These are phyloP conservation scores for Anthonomus grandis DNA, from an alignment of 1,140 invertebrate species.

Conservation along the genomic window DNA sequence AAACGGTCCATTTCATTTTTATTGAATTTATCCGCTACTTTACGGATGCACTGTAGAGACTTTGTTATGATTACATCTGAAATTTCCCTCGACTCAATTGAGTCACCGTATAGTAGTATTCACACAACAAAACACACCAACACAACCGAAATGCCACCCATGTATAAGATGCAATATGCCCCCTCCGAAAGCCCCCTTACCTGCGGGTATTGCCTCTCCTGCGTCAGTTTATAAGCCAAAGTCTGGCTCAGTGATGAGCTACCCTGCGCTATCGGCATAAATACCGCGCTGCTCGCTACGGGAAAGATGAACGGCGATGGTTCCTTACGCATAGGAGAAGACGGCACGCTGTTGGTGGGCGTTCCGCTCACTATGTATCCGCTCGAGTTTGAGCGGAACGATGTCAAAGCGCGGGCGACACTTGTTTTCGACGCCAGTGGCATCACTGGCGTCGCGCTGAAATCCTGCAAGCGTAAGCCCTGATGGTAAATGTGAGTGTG, in stretches of 20 bases:
- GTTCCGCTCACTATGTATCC: conserved; percentile 44
- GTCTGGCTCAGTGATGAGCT: conserved; percentile 27
- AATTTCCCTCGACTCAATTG: too few relatives aligned
- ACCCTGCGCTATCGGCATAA: conserved; percentile 15
- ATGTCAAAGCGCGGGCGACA: conserved; percentile 61
- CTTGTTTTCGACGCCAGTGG: conserved; percentile 55
- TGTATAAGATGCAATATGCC: too few relatives aligned
- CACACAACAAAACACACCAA: too few relatives aligned
- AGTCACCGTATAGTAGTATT: too few relatives aligned
- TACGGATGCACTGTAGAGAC: too few relatives aligned
- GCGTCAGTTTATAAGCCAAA: conserved; percentile 7
- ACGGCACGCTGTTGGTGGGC: conserved; percentile 57
- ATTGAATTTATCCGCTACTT: too few relatives aligned
- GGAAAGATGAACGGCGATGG: conserved; percentile 54
- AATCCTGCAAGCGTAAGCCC: conserved; percentile 25
- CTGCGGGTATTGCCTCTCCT: conserved; percentile 13
- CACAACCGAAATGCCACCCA: too few relatives aligned
- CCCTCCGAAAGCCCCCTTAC: neutral
- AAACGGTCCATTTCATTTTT: too few relatives aligned
- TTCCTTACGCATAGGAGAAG: conserved; percentile 66
- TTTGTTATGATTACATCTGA: too few relatives aligned
- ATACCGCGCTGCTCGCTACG: neutral
- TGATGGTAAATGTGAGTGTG: neutral
- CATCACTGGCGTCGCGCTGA: conserved; percentile 15
- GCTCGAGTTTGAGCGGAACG: conserved; percentile 48